phyloP scores from a whole-genome alignment of 2,113 vertebrate genomes.

The Notarius lentiginosus region DNA sequence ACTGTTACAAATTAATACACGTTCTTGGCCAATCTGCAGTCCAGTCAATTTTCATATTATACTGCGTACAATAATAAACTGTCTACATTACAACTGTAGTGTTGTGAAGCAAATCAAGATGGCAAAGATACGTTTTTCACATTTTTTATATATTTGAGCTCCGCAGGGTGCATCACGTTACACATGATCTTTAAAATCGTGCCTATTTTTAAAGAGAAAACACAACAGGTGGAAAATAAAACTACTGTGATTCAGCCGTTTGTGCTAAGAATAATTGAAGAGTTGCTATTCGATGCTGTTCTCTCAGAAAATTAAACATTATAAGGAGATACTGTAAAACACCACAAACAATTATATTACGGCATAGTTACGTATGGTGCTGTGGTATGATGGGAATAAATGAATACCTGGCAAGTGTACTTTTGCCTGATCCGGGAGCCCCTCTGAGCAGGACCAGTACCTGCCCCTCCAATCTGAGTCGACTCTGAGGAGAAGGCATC shows the following conservation, averaged over 20 bases:
- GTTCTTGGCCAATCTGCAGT: not conserved
- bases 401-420: conserved; percentile 86
- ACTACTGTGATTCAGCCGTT: not conserved
- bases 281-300: no score
- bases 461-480: conserved; percentile 76
- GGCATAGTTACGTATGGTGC: not conserved
- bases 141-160: no score
- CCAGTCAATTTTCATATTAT: not conserved
- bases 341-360: not conserved
- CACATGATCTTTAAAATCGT: no score
- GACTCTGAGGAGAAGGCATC: conserved; percentile 69
- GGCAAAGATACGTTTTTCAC: not conserved
- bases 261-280: not conserved
- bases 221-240: not conserved
- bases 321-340: not conserved
- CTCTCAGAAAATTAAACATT: not conserved
- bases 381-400: not conserved
- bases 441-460: conserved; percentile 92
- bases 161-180: no score
- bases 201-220: not conserved
- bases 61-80: not conserved
- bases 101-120: not conserved
- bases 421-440: conserved; percentile 94
- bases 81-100: not conserved
- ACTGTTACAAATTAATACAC: not conserved